A percentile compares a stretch with the other conserved stretches of the same genome.
phyloP scores from a whole-genome alignment of 2,888 invertebrate species.

The Lasioglossum calceatum region DNA sequence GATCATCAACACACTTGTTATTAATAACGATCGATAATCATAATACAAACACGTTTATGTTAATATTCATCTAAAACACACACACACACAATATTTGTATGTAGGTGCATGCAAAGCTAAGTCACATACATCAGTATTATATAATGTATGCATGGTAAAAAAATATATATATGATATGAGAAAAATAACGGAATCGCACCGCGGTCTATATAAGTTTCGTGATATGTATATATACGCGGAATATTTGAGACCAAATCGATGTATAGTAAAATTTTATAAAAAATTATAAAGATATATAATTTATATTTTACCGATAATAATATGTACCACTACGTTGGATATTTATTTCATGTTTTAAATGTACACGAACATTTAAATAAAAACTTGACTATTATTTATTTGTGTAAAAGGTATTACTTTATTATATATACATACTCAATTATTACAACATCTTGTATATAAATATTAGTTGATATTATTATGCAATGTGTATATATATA shows the following conservation, averaged over 20 bases:
- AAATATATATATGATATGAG: background rate
- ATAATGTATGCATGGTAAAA: background rate
- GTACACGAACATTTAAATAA: conserved; percentile 26
- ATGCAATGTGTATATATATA: too few species aligned
- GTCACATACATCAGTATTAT: conserved; percentile 2
- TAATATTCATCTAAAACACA: background rate
- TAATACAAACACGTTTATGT: background rate
- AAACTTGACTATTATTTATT: too few species aligned
- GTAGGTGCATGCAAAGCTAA: background rate
- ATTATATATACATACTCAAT: too few species aligned
- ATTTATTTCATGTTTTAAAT: background rate
- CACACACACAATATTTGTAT: background rate
- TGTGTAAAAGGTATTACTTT: too few species aligned
- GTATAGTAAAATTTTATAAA: background rate
- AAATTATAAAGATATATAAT: background rate
- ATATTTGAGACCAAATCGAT: background rate
- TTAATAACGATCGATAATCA: too few species aligned
- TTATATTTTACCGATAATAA: background rate
- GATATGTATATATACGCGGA: background rate
- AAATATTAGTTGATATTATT: too few species aligned
- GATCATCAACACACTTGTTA: too few species aligned
- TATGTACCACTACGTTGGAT: background rate
- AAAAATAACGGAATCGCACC: background rate
- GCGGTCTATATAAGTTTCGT: background rate
- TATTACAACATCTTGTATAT: too few species aligned